Evolutionary conservation across 92 coral and sea anemone genomes (phyloP), one percentile per base, ranked within the genome.

Genomic region (Porites cylindrica): DNA sequence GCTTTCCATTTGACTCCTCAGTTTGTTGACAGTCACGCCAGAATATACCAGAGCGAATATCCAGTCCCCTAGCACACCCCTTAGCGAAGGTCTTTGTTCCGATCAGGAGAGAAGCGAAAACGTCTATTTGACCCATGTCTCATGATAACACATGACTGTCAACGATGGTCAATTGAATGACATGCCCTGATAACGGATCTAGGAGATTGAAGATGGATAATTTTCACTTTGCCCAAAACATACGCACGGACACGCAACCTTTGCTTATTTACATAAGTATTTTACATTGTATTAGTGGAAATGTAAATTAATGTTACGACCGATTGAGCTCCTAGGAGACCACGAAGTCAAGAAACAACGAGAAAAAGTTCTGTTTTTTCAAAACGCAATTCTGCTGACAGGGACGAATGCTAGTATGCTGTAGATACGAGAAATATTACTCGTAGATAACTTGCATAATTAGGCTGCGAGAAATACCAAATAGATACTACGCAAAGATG

Each of bases 141-240:
- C 23, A 29, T 20, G 87, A 75, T 74, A 65, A 75, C 20, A 74
- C 83, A 64, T 29, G 76, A 80, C 85, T 85, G 81, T 70, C 88
- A 90, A 43, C 77, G 71, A 13, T 70, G 78, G 50, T 56, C 85
- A 79, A 75, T 58, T 81, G 53, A 66, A 84, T 82, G 91, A 90
- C 81, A 83, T 7, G 72, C 87, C 71, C 73, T 74, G 91, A 90
- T 81, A 90, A 88, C 90, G 85, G 88, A 86, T 86, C 93, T 88
- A 62, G 79, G 63, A 58, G 82, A 90, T 75, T 74, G 58, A 17
- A 66, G 72, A 69, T 69, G 80, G 86, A 66, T 73, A 67, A 80
- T 74, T 90, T 86, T 75, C 93, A 51, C 70, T 87, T 38, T 71
- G 20, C 73, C 85, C 47, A 78, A 70, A 82, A 68, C 82, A 72